Evolutionary conservation across 2,888 invertebrate species (phyloP).

Genomic region (Achlya flavicornis): DNA sequence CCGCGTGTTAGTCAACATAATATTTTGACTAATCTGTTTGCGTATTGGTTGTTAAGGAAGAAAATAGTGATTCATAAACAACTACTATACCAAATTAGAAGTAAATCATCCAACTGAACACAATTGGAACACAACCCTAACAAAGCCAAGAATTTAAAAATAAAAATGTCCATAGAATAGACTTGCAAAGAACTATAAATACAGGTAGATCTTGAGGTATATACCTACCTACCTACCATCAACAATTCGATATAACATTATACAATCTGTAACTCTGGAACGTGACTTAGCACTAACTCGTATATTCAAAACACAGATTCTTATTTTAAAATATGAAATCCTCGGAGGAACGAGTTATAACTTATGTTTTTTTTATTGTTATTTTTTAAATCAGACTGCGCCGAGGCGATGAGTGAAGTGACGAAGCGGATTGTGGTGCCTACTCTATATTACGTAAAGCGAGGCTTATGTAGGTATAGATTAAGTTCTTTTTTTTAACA

Average conservation of each 20-base stretch:
- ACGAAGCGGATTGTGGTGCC: constrained; percentile 54
- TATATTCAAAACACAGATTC: constrained; percentile 69
- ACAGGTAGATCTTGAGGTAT: background rate
- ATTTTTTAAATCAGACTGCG: constrained; percentile 52
- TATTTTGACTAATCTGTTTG: no score
- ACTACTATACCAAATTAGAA: no score
- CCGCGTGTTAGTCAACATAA: no score
- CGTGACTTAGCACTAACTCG: constrained; percentile 73
- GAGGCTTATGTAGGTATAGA: constrained; percentile 19
- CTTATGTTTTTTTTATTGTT: constrained; percentile 44
- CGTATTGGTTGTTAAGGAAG: no score
- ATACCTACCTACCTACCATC: background rate
- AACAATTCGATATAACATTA: constrained; percentile 5
- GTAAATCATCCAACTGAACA: background rate
- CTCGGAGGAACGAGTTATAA: constrained; percentile 64
- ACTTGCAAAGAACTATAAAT: background rate
- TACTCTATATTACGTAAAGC: constrained; percentile 42
- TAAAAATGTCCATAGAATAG: background rate
- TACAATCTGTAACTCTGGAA: constrained; percentile 33
- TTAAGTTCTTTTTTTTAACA: constrained; percentile 28
- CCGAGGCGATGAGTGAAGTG: constrained; percentile 57
- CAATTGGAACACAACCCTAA: background rate
- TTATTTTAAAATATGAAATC: constrained; percentile 80
- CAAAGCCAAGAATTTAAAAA: background rate
- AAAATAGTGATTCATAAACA: no score